phyloP scores from a whole-genome alignment of 2,888 invertebrate species.

The Ernsta delagoae region DNA sequence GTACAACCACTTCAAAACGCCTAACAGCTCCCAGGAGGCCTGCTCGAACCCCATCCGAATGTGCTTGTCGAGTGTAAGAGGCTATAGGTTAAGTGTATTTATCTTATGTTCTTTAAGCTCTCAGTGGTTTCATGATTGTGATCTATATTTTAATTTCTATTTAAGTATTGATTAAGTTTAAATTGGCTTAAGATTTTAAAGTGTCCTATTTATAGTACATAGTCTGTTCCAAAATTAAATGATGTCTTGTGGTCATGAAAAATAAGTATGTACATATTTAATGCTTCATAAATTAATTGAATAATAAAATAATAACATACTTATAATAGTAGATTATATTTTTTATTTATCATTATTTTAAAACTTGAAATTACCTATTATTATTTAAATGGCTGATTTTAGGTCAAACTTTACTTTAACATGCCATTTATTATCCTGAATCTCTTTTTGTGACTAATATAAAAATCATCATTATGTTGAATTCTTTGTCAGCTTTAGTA shows the following conservation, averaged over 20 bases:
- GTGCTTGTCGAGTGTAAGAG: constrained; percentile 79
- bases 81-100: background rate
- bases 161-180: constrained; percentile 32
- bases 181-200: constrained; percentile 33
- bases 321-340: too few relatives aligned
- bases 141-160: constrained; percentile 38
- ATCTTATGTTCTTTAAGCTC: constrained; percentile 5
- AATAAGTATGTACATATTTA: too few relatives aligned
- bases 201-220: constrained; percentile 15
- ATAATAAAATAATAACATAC: too few relatives aligned
- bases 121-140: constrained; percentile 36
- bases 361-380: background rate
- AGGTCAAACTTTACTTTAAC: background rate
- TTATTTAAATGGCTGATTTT: background rate
- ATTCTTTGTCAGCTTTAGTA: constrained; percentile 3
- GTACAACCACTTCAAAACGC: constrained; percentile 75
- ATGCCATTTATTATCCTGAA: constrained; percentile 10
- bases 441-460: constrained; percentile 14
- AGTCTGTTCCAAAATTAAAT: background rate
- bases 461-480: constrained; percentile 22
- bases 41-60: constrained; percentile 74
- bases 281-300: too few relatives aligned
- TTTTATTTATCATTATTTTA: background rate
- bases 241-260: too few relatives aligned
- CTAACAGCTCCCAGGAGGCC: constrained; percentile 72